phyloP scores from a whole-genome alignment of 2,797 vertebrate species.

The Cynodonichthys magdalenae region DNA sequence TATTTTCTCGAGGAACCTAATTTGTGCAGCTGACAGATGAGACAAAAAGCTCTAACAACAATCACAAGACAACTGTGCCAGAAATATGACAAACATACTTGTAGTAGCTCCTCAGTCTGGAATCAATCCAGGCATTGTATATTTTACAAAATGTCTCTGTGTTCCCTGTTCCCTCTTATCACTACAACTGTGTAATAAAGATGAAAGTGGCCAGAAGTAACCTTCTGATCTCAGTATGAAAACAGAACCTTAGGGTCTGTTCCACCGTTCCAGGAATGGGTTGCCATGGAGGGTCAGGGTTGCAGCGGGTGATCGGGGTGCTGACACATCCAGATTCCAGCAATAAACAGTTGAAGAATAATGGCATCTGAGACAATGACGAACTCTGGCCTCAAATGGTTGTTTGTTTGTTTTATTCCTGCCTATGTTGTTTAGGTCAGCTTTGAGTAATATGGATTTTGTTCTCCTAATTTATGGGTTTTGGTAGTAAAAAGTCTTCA shows the following conservation, averaged over 20 bases:
- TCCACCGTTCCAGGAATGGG: constrained; percentile 64
- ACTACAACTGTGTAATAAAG: background rate
- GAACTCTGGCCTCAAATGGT: constrained; percentile 85
- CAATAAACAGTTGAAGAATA: constrained; percentile 85
- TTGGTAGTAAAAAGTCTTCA: constrained; percentile 4
- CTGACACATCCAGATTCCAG: constrained; percentile 82
- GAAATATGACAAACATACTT: constrained; percentile 19
- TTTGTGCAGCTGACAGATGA: constrained; percentile 44
- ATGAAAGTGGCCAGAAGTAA: constrained; percentile 1
- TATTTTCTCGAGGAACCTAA: constrained; percentile 41
- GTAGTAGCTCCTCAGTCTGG: background rate
- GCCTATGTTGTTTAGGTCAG: constrained; percentile 62
- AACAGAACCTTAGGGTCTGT: constrained; percentile 37
- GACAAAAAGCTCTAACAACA: constrained; percentile 44
- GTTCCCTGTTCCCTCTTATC: background rate
- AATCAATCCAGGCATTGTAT: constrained; percentile 4
- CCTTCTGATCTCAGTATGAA: constrained; percentile 13
- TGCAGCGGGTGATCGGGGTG: constrained; percentile 83
- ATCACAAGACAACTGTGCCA: constrained; percentile 29
- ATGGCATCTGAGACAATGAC: constrained; percentile 86
- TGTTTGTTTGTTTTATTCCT: constrained; percentile 67
- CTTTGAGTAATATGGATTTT: constrained; percentile 50
- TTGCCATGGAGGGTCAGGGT: constrained; percentile 68
- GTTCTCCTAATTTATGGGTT: constrained; percentile 18
- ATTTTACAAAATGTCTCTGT: constrained; percentile 2